Evolutionary conservation across 1,140 invertebrate species (phyloP).

Genomic region (Drosophila hydei): DNA sequence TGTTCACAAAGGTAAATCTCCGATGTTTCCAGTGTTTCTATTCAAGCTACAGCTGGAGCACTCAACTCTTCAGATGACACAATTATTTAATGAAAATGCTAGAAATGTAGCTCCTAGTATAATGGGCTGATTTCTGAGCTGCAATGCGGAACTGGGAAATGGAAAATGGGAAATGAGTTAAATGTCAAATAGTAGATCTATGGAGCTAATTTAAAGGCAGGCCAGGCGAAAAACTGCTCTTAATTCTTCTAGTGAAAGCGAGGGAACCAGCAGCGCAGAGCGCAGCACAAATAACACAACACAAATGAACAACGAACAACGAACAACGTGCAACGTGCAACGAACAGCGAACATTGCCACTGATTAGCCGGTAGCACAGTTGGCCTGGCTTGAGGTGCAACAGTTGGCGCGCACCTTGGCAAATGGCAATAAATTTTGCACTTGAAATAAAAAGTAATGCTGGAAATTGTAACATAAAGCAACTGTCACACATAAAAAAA

Average conservation of each 20-base stretch:
- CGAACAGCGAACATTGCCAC: constrained; percentile 34
- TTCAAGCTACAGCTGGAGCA: too few relatives aligned
- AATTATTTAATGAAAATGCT: too few relatives aligned
- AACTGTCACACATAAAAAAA: constrained; percentile 80
- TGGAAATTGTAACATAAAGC: constrained; percentile 79
- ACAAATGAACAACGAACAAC: constrained; percentile 29
- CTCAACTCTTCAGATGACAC: too few relatives aligned
- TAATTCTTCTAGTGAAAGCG: constrained; percentile 73
- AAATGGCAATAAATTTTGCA: constrained; percentile 81
- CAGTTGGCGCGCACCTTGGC: constrained; percentile 67
- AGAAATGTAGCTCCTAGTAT: background rate
- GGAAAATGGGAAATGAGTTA: constrained; percentile 1
- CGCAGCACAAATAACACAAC: constrained; percentile 10
- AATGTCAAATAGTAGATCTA: constrained; percentile 22
- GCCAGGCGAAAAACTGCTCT: constrained; percentile 41
- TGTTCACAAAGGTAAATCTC: too few relatives aligned
- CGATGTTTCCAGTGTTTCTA: too few relatives aligned
- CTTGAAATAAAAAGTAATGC: constrained; percentile 81
- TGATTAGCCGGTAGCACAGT: constrained; percentile 53
- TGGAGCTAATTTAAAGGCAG: constrained; percentile 61
- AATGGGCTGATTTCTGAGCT: background rate
- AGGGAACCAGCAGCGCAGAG: constrained; percentile 41
- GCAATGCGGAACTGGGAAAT: constrained; percentile 3
- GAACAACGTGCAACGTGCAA: constrained; percentile 23
- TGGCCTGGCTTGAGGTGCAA: constrained; percentile 30